phyloP scores from a whole-genome alignment of 2,888 invertebrate species.

The Trichopoda pennipes region DNA sequence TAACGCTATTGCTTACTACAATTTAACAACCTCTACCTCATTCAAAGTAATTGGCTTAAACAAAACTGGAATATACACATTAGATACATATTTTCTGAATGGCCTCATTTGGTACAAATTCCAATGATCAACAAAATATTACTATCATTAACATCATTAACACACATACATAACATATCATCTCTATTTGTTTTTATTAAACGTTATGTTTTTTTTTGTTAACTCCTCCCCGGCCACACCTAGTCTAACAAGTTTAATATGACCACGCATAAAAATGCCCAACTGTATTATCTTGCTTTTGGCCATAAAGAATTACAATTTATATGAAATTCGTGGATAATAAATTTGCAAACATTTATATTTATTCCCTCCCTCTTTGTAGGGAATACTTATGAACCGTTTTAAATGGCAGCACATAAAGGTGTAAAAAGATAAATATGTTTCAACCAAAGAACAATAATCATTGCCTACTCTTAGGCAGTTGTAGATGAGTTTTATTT shows the following conservation, averaged over 20 bases:
- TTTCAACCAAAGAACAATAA: background rate
- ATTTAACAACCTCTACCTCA: conserved; percentile 1
- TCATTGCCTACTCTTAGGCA: conserved; percentile 43
- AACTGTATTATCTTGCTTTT: background rate
- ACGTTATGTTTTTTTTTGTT: conserved; percentile 14
- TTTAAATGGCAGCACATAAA: conserved; percentile 3
- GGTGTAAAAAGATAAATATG: conserved; percentile 42
- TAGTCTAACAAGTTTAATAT: background rate
- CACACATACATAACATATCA: background rate
- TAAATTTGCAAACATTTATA: conserved; percentile 54
- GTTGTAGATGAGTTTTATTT: conserved; percentile 3
- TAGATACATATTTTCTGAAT: conserved; percentile 50
- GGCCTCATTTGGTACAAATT: conserved; percentile 48
- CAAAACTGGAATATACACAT: conserved; percentile 55
- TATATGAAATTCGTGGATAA: conserved; percentile 48
- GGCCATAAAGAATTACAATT: conserved; percentile 55
- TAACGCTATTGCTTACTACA: background rate
- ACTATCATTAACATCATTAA: background rate
- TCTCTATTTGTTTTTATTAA: conserved; percentile 16
- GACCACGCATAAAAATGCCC: background rate
- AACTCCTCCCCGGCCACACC: background rate
- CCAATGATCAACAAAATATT: conserved; percentile 14
- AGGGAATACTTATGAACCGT: background rate
- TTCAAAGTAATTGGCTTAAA: conserved; percentile 48
- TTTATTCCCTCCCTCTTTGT: background rate